Evolutionary conservation across 2,888 invertebrate species (phyloP).

Genomic region (Zygothrica quintamaculata): DNA sequence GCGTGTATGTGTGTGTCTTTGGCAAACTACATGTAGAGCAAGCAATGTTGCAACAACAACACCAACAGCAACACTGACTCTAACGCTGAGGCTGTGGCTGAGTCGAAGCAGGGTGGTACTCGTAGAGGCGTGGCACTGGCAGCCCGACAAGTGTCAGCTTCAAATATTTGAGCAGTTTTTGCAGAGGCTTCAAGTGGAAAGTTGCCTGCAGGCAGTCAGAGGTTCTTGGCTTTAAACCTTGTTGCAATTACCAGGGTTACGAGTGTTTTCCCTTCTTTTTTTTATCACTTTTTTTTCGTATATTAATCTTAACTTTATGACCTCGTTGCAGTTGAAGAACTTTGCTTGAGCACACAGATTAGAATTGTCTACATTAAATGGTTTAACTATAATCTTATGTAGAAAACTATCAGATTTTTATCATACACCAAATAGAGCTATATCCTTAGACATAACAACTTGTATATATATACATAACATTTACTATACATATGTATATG

Average conservation of each 20-base stretch:
- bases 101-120: slow-evolving; percentile 4
- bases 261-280: too few relatives aligned
- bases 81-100: too few relatives aligned
- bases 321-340: slow-evolving; percentile 16
- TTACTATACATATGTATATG: too few relatives aligned
- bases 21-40: slow-evolving; percentile 31
- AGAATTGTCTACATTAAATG: slow-evolving; percentile 10
- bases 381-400: neutral
- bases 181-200: slow-evolving; percentile 22
- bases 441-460: too few relatives aligned
- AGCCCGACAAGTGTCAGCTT: slow-evolving; percentile 50
- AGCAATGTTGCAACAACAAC: slow-evolving; percentile 21
- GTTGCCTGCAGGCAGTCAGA: slow-evolving; percentile 16
- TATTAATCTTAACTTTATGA: slow-evolving; percentile 25
- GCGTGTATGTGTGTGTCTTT: slow-evolving; percentile 2
- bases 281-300: too few relatives aligned
- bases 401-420: too few relatives aligned
- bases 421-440: too few relatives aligned
- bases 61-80: slow-evolving; percentile 2
- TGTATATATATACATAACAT: too few relatives aligned
- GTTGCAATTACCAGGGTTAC: neutral
- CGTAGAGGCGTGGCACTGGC: slow-evolving; percentile 32
- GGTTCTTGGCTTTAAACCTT: slow-evolving; percentile 11
- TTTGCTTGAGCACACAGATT: slow-evolving; percentile 19
- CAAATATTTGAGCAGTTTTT: slow-evolving; percentile 58